phyloP scores from a whole-genome alignment of 2,797 vertebrate genomes.

The Rhadinocentrus ornatus region DNA sequence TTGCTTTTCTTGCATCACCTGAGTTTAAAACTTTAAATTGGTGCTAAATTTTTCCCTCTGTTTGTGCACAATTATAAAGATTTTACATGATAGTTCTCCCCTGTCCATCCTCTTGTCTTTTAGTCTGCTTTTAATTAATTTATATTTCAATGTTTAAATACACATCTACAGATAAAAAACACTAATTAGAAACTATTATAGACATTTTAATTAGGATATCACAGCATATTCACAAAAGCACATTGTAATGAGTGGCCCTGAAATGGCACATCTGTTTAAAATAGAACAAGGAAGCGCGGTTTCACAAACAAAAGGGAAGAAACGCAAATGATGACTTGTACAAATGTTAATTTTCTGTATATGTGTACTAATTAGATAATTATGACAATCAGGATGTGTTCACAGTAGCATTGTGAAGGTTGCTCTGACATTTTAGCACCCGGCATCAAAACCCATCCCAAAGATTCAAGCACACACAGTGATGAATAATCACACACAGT shows the following conservation, averaged over 20 bases:
- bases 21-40: slow-evolving; percentile 70
- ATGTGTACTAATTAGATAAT: slow-evolving; percentile 50
- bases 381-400: slow-evolving; percentile 80
- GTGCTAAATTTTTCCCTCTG: slow-evolving; percentile 77
- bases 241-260: slow-evolving; percentile 30
- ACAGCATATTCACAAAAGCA: slow-evolving; percentile 38
- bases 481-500: slow-evolving; percentile 18
- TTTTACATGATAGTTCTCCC: slow-evolving; percentile 51
- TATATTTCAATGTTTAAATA: slow-evolving; percentile 14
- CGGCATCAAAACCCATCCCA: slow-evolving; percentile 53
- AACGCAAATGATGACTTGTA: slow-evolving; percentile 40
- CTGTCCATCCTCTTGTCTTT: slow-evolving; percentile 38
- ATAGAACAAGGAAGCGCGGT: slow-evolving; percentile 14
- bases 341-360: slow-evolving; percentile 41
- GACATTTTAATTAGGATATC: neutral
- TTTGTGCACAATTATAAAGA: slow-evolving; percentile 58
- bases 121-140: slow-evolving; percentile 25
- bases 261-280: slow-evolving; percentile 52
- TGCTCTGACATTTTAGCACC: slow-evolving; percentile 38
- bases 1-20: slow-evolving; percentile 45
- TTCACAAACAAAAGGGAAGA: slow-evolving; percentile 39
- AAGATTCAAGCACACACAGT: slow-evolving; percentile 54
- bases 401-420: slow-evolving; percentile 49
- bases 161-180: slow-evolving; percentile 4
- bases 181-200: neutral